A percentile compares a stretch with the other conserved stretches of the same genome.
phyloP scores from a whole-genome alignment of 2,113 vertebrate genomes.

The Diphyllodes magnificus region DNA sequence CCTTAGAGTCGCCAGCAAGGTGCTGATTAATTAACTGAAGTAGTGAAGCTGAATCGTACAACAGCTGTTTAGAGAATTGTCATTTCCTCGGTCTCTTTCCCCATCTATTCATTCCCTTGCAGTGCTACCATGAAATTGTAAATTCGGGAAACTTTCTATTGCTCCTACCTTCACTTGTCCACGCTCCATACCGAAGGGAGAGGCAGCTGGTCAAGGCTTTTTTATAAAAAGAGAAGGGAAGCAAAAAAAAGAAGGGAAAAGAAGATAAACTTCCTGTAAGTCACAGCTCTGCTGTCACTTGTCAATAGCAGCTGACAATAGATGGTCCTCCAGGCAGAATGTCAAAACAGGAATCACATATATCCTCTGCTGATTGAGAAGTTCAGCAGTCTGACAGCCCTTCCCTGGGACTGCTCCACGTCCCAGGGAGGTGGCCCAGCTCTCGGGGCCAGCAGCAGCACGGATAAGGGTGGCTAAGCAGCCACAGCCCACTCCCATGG shows the following conservation, averaged over 20 bases:
- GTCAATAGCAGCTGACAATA: conserved; percentile 42
- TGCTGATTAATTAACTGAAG: conserved; percentile 86
- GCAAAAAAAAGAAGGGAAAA: not conserved
- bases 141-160: conserved; percentile 10
- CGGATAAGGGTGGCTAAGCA: not conserved
- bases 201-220: not conserved
- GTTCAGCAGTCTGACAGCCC: not conserved
- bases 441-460: not conserved
- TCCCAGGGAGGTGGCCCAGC: not conserved
- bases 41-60: conserved; percentile 79
- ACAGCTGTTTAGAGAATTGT: conserved; percentile 79
- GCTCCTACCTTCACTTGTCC: conserved; percentile 38
- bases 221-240: not conserved
- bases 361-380: not conserved
- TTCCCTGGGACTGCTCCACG: not conserved
- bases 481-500: not conserved
- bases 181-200: not conserved
- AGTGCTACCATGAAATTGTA: conserved; percentile 43
- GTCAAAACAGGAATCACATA: conserved; percentile 21
- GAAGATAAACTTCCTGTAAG: conserved; percentile 51
- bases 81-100: conserved; percentile 77
- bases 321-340: conserved; percentile 29
- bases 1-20: conserved; percentile 80
- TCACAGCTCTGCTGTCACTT: conserved; percentile 48
- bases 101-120: conserved; percentile 68